phyloP scores from a whole-genome alignment of 2,797 vertebrate genomes.

The Chaenodraco wilsoni region DNA sequence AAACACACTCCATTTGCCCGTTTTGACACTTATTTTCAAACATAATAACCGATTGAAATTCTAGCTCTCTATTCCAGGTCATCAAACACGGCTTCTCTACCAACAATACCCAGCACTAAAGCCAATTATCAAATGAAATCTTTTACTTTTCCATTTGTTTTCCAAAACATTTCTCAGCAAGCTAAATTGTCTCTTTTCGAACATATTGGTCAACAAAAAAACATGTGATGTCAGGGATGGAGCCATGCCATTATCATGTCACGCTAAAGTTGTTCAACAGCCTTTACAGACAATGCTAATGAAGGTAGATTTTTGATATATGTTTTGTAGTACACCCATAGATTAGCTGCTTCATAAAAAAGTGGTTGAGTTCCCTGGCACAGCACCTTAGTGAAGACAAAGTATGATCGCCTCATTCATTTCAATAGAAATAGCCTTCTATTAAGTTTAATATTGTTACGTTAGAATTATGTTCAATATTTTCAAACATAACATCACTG shows the following conservation, averaged over 20 bases:
- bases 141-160: background rate
- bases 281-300: background rate
- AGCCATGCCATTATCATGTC: background rate
- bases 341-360: slow-evolving; percentile 2
- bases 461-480: too few relatives aligned
- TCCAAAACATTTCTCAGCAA: background rate
- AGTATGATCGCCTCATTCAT: too few relatives aligned
- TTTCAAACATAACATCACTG: too few relatives aligned
- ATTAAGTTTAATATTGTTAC: too few relatives aligned
- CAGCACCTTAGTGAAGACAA: too few relatives aligned
- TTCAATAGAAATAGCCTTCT: too few relatives aligned
- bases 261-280: background rate
- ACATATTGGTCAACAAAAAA: background rate
- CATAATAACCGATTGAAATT: slow-evolving; percentile 30
- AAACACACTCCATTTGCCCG: slow-evolving; percentile 30
- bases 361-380: background rate
- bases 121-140: slow-evolving; percentile 8
- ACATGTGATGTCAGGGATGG: background rate
- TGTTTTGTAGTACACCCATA: background rate
- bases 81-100: background rate
- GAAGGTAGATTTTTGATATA: background rate
- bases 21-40: slow-evolving; percentile 24
- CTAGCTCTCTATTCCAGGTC: slow-evolving; percentile 3
- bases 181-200: background rate
- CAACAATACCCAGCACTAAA: background rate